Base-by-base conservation (phyloP, 2,113 vertebrate species). In the Leucoraja erinaceus region DNA sequence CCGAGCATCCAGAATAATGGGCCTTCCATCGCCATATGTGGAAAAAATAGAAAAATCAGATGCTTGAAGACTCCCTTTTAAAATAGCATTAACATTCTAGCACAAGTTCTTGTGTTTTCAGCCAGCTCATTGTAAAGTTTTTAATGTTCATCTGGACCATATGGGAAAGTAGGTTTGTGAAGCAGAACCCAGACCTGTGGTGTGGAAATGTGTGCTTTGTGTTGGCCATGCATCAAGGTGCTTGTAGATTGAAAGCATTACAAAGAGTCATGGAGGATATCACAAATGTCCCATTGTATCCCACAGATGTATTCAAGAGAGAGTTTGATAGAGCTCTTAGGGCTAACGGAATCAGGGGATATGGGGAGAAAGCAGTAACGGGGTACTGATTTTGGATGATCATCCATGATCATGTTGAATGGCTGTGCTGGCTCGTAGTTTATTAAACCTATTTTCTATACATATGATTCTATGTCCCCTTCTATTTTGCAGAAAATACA, bases 21-120 rank as follows among this genome's bases (percentile, higher is more conserved):
- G 81, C 10, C 81, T 84, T 61, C 54, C 0, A 16, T 88, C n/a
- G 7, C 83, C 83, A 88, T 56, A 88, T 31, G 83, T 31, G 9
- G n/a, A n/a, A 14, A 66, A 88, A 88, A 88, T 66, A 88, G 83
- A 61, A 88, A 63, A 88, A 88, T 88, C 83, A 88, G 83, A 59
- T 88, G 59, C 59, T 14, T n/a, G n/a, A 66, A 63, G 12, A 2
- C 12, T 88, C 59, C 83, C 83, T 61, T 88, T 88, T 63, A 88
- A 63, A 70, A 91, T 70, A 10, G n/a, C 20, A 47, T 91, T 72
- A 72, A 33, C 20, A 72, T 68, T 91, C 66, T 9, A 90, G 25
- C 66, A 22, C 11, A 18, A 47, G 31, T 20, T 25, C 88, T 68
- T 91, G 61, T 70, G 63, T 25, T 91, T 72, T 91, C 61, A 68